Conservation (phyloP, 2,113 vertebrate genomes). For the Halcyon senegalensis region DNA sequence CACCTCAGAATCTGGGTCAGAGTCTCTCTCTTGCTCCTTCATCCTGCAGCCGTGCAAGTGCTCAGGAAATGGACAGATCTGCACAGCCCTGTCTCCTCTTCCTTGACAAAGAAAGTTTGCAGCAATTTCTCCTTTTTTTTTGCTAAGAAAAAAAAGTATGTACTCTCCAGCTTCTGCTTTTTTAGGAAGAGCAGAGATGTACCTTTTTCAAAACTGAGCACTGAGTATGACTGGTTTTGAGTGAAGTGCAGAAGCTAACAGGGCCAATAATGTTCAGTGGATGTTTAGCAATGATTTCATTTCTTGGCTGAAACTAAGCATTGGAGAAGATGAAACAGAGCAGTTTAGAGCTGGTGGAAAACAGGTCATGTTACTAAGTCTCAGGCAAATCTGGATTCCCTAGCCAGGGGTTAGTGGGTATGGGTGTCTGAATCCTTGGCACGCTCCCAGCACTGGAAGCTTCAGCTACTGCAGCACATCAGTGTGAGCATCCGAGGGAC, state of each 20-base stretch:
- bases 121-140: neutral
- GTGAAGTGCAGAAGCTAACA: neutral
- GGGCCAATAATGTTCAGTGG: neutral
- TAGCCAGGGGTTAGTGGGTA: neutral
- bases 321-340: conserved; percentile 14
- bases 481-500: neutral
- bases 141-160: neutral
- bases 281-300: neutral
- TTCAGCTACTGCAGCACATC: neutral
- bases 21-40: neutral
- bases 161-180: neutral
- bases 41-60: fast-evolving
- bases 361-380: conserved; percentile 49
- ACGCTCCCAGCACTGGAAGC: neutral
- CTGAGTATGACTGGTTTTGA: neutral
- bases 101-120: neutral
- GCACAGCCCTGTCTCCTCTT: neutral
- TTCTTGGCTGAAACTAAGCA: conserved; percentile 14
- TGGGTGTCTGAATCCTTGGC: neutral
- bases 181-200: neutral
- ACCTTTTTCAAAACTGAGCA: neutral
- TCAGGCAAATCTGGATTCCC: conserved; percentile 21
- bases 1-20: neutral
- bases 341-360: conserved; percentile 25
- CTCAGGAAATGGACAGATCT: neutral